phyloP scores from a whole-genome alignment of 2,888 invertebrate species.

The Perdita meconis region DNA sequence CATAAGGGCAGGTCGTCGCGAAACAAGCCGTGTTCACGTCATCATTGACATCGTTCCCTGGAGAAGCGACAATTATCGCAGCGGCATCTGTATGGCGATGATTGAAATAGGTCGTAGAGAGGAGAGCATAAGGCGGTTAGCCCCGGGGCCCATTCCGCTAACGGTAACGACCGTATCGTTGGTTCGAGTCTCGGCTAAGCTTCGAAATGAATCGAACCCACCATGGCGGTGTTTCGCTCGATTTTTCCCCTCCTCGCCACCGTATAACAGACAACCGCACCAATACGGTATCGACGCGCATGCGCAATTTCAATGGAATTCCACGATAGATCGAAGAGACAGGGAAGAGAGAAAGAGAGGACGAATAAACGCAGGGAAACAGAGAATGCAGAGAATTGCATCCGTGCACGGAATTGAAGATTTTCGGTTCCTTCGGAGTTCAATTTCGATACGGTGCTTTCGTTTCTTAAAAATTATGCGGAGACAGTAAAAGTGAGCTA shows the following conservation, averaged over 20 bases:
- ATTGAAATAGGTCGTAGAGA: conserved; percentile 83
- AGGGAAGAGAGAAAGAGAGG: conserved; percentile 19
- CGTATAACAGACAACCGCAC: not conserved
- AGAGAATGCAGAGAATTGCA: conserved; percentile 49
- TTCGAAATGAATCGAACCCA: conserved; percentile 75
- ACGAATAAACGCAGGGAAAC: conserved; percentile 31
- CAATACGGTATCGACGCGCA: conserved; percentile 56
- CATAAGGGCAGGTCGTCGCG: not conserved
- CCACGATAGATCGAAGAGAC: conserved; percentile 55
- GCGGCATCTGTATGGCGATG: conserved; percentile 84
- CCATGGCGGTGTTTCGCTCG: conserved; percentile 70
- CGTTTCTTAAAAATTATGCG: not conserved
- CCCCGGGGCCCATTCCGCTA: conserved; percentile 82
- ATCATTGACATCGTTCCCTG: not conserved
- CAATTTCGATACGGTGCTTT: not conserved
- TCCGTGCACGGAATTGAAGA: conserved; percentile 65
- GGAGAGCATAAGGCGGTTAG: conserved; percentile 67
- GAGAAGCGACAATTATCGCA: conserved; percentile 82
- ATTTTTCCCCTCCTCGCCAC: conserved; percentile 50
- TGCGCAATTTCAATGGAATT: conserved; percentile 62
- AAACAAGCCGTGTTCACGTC: not conserved
- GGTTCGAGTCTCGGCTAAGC: conserved; percentile 84
- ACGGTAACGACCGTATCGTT: conserved; percentile 82
- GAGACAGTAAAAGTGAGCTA: not conserved
- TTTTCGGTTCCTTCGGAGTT: conserved; percentile 26